A percentile compares a stretch with the other conserved stretches of the same genome.
phyloP scores from a whole-genome alignment of 2,113 vertebrate genomes.

The Clupea harengus region DNA sequence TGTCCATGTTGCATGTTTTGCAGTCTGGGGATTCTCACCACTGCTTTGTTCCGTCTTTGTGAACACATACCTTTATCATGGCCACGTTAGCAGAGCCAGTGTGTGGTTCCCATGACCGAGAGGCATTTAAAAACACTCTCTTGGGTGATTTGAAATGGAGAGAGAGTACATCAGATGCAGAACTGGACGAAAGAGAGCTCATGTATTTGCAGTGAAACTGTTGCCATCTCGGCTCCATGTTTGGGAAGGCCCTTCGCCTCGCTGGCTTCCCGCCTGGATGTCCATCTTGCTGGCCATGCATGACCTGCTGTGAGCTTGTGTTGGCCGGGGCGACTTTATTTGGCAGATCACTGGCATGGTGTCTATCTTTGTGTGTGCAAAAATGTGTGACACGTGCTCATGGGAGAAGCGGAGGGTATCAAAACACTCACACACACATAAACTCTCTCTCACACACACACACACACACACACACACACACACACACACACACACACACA shows the following conservation, averaged over 20 bases:
- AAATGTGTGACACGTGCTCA: too few species aligned
- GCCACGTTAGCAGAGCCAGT: background rate
- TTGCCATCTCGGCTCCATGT: background rate
- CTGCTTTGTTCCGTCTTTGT: background rate
- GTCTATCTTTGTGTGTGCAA: background rate
- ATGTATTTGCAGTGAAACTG: background rate
- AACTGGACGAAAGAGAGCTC: background rate
- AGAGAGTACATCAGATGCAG: background rate
- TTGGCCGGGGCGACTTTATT: background rate
- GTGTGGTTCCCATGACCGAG: background rate
- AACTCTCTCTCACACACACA: conserved; percentile 7
- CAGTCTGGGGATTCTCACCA: background rate
- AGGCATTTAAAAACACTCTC: background rate
- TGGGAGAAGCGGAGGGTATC: too few species aligned
- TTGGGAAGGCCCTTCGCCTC: background rate
- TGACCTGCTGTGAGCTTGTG: background rate
- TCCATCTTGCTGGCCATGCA: background rate
- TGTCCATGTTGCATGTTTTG: background rate
- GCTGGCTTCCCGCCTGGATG: background rate
- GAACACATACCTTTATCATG: background rate
- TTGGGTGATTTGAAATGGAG: background rate
- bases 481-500: conserved; percentile 14
- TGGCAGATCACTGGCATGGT: background rate
- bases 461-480: background rate
- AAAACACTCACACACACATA: background rate